Percentiles rank a stretch among this genome's conserved stretches.
Conservation (phyloP, 1,140 invertebrate genomes). For the Drosophila oshimai region DNA sequence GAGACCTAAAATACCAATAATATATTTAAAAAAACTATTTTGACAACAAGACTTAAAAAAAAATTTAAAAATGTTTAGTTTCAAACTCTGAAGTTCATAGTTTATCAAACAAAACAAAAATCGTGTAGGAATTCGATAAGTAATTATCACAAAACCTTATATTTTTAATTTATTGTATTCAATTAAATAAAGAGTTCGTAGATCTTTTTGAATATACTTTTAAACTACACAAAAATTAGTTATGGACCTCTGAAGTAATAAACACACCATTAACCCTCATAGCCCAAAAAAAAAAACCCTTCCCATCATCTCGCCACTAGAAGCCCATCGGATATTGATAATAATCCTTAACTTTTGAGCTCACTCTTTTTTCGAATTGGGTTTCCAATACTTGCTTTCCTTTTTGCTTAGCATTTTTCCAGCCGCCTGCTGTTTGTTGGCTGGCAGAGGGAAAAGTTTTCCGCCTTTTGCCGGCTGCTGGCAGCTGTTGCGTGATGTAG, state of each 20-base stretch:
- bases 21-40: no score
- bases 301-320: not conserved
- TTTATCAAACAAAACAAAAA: no score
- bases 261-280: slow-evolving; percentile 5
- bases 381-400: not conserved
- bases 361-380: slow-evolving; percentile 2
- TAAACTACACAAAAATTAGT: not conserved
- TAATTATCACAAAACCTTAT: no score
- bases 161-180: no score
- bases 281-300: not conserved
- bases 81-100: no score
- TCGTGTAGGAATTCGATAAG: no score
- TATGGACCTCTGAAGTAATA: not conserved
- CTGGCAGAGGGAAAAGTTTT: slow-evolving; percentile 37
- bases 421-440: slow-evolving; percentile 34
- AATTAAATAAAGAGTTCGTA: no score
- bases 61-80: no score
- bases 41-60: no score
- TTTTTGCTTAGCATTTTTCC: slow-evolving; percentile 2
- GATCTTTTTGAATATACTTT: no score
- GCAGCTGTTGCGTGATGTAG: slow-evolving; percentile 36
- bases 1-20: no score
- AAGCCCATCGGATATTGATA: slow-evolving; percentile 27
- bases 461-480: slow-evolving; percentile 38
- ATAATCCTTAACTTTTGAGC: slow-evolving; percentile 18